Percentiles rank a stretch among this genome's conserved stretches.
Evolutionary conservation across 2,113 vertebrate genomes (phyloP).

Genomic region (Oncorhynchus nerka): DNA sequence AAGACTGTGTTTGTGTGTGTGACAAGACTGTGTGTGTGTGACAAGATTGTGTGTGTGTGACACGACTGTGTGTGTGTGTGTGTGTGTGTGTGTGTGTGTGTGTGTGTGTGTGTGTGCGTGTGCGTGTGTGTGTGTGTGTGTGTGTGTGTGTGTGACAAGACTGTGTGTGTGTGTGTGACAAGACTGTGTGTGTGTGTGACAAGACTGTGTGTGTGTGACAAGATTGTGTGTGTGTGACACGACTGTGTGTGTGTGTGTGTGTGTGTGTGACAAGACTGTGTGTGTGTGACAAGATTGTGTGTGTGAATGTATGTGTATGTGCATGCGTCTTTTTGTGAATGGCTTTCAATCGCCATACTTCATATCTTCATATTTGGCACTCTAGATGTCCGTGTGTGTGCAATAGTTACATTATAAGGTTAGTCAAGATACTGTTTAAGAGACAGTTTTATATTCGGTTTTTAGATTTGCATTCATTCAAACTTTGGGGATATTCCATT

Average conservation of each 20-base stretch:
- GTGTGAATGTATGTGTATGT: neutral
- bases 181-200: neutral
- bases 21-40: neutral
- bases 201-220: neutral
- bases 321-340: no score
- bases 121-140: neutral
- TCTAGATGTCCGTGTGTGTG: no score
- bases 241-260: neutral
- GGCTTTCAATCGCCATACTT: no score
- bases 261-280: neutral
- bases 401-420: no score
- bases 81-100: neutral
- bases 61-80: neutral
- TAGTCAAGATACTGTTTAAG: no score
- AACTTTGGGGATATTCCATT: slow-evolving; percentile 13
- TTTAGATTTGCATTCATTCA: no score
- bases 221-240: neutral
- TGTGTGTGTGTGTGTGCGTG: neutral
- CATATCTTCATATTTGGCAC: no score
- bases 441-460: no score
- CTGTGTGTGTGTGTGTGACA: neutral
- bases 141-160: neutral
- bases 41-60: neutral
- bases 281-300: neutral
- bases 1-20: neutral